phyloP scores from a whole-genome alignment of 1,140 invertebrate species.

The Panagrolaimus sp. region DNA sequence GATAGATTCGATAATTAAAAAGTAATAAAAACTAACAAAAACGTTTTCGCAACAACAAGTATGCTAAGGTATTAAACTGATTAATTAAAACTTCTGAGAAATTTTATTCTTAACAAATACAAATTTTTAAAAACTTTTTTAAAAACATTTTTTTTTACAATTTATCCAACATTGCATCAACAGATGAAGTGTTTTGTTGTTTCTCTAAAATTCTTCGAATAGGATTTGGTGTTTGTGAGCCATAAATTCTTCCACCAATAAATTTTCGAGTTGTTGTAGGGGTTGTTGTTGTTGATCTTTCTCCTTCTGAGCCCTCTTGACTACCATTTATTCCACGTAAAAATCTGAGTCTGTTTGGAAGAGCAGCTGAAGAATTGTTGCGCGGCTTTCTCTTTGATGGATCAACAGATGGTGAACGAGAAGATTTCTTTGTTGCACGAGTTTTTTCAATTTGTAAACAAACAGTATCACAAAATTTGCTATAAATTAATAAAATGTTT shows the following conservation, averaged over 20 bases:
- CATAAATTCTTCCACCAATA: neutral
- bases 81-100: no score
- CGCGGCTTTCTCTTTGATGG: neutral
- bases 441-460: neutral
- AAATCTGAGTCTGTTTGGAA: neutral
- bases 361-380: neutral
- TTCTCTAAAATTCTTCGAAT: neutral
- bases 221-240: neutral
- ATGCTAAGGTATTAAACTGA: no score
- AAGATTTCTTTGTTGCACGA: neutral
- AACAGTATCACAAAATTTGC: constrained; percentile 7
- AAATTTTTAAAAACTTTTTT: no score
- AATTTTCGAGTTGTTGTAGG: neutral
- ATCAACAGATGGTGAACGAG: neutral
- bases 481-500: neutral
- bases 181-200: no score
- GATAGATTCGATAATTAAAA: no score
- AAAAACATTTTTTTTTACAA: no score
- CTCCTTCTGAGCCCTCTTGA: neutral
- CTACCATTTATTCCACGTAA: neutral
- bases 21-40: no score
- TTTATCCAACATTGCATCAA: no score
- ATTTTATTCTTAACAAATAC: no score
- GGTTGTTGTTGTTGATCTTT: neutral
- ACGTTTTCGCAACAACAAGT: no score